phyloP scores from a whole-genome alignment of 2,113 vertebrate species.

The Acinonyx jubatus region DNA sequence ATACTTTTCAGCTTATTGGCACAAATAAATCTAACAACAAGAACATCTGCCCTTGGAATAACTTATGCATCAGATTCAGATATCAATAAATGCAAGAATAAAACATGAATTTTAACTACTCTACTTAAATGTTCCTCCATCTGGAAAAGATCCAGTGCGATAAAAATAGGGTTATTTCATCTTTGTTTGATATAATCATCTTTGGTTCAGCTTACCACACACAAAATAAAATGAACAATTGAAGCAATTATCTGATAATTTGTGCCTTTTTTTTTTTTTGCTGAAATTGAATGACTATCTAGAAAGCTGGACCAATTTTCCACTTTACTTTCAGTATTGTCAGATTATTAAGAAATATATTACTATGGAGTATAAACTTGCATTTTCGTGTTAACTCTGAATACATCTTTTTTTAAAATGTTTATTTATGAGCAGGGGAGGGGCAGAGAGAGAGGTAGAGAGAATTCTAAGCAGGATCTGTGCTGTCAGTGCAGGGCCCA shows the following conservation, averaged over 20 bases:
- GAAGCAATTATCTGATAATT: conserved; percentile 16
- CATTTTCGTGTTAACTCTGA: neutral
- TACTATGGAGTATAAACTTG: neutral
- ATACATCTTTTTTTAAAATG: neutral
- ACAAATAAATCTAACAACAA: conserved; percentile 44
- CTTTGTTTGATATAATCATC: neutral
- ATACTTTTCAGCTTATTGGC: neutral
- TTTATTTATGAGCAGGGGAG: no score
- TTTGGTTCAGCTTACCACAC: neutral
- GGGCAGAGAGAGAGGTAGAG: no score
- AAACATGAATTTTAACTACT: conserved; percentile 52
- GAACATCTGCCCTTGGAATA: conserved; percentile 17
- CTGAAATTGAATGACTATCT: neutral
- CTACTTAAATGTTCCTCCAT: conserved; percentile 27
- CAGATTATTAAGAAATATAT: neutral
- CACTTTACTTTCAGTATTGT: neutral
- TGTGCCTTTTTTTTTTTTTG: neutral
- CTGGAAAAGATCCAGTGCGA: neutral
- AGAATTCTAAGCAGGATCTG: no score
- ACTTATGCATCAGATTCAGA: neutral
- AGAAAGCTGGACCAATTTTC: neutral
- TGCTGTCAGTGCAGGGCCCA: no score
- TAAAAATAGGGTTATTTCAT: conserved; percentile 43
- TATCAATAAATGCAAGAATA: conserved; percentile 34
- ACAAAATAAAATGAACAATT: conserved; percentile 4